phyloP scores from a whole-genome alignment of 2,888 invertebrate species.

The Blastobasis adustella region DNA sequence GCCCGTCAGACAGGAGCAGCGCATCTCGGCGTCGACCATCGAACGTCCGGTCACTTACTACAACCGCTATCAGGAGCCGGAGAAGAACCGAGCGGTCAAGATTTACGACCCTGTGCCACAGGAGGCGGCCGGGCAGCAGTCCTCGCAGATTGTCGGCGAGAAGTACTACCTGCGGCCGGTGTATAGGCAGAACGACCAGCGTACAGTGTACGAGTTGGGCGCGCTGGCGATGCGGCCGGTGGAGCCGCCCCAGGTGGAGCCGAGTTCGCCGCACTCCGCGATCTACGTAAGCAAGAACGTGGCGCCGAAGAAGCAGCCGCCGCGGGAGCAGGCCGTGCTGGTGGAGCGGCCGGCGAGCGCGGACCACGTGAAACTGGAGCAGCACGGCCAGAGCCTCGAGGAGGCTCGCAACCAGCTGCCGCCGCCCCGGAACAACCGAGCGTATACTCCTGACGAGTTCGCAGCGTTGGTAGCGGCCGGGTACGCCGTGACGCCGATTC shows the following conservation, averaged over 20 bases:
- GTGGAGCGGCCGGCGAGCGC: constrained; percentile 24
- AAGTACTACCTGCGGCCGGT: constrained; percentile 57
- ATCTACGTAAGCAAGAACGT: constrained; percentile 62
- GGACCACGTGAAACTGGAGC: constrained; percentile 39
- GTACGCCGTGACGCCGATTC: constrained; percentile 66
- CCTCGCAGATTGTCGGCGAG: constrained; percentile 41
- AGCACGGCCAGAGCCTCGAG: constrained; percentile 47
- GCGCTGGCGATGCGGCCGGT: constrained; percentile 26
- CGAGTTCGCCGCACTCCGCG: constrained; percentile 52
- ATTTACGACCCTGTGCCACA: constrained; percentile 43
- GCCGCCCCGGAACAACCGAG: constrained; percentile 66
- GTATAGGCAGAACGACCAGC: constrained; percentile 52
- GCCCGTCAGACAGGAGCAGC: constrained; percentile 48
- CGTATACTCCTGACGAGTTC: constrained; percentile 69
- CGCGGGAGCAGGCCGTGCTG: constrained; percentile 21
- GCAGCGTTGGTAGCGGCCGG: constrained; percentile 65
- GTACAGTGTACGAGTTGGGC: constrained; percentile 43
- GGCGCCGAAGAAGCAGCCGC: constrained; percentile 38
- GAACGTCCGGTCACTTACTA: constrained; percentile 61
- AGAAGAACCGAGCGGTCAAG: constrained; percentile 52
- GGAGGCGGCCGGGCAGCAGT: constrained; percentile 39
- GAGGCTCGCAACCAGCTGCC: constrained; percentile 59
- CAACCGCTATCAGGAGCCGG: constrained; percentile 55
- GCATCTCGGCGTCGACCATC: constrained; percentile 36
- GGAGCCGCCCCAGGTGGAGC: constrained; percentile 40